phyloP scores from a whole-genome alignment of 2,113 vertebrate genomes.

The Dicaeum eximium region DNA sequence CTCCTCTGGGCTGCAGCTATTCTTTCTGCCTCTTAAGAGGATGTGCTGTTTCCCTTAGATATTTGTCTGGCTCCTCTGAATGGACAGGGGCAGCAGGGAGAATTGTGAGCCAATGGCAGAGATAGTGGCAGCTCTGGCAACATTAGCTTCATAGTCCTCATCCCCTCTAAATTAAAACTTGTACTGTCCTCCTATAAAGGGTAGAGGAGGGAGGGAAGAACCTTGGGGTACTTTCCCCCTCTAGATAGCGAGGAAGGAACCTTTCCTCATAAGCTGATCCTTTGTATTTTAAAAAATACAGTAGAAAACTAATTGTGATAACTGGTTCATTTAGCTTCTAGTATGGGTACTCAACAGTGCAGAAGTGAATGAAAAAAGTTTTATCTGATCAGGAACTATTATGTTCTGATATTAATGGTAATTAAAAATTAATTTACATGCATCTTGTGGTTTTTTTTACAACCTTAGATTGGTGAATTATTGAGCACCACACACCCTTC shows the following conservation, averaged over 20 bases:
- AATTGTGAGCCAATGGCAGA: background rate
- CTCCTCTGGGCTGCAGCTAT: background rate
- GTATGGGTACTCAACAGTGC: background rate
- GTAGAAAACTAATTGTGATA: background rate
- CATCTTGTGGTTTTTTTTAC: background rate
- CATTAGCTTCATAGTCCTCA: background rate
- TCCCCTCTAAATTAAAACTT: background rate
- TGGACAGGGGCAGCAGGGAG: background rate
- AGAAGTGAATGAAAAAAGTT: background rate
- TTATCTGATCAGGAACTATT: background rate
- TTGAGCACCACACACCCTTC: constrained; percentile 88
- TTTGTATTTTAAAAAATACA: background rate
- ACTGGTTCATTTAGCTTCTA: background rate
- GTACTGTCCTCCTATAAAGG: background rate
- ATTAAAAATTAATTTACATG: background rate
- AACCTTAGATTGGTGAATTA: constrained; percentile 87
- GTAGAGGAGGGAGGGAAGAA: background rate
- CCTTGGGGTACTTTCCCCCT: background rate
- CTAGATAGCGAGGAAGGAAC: background rate
- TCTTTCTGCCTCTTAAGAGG: background rate
- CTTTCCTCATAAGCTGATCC: background rate
- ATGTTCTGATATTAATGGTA: background rate
- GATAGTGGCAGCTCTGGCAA: background rate
- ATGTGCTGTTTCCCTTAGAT: background rate
- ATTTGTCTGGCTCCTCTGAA: background rate